These are phyloP conservation scores for Sylvia borin DNA, from an alignment of 2,797 vertebrate species.

Conservation along the genomic window DNA sequence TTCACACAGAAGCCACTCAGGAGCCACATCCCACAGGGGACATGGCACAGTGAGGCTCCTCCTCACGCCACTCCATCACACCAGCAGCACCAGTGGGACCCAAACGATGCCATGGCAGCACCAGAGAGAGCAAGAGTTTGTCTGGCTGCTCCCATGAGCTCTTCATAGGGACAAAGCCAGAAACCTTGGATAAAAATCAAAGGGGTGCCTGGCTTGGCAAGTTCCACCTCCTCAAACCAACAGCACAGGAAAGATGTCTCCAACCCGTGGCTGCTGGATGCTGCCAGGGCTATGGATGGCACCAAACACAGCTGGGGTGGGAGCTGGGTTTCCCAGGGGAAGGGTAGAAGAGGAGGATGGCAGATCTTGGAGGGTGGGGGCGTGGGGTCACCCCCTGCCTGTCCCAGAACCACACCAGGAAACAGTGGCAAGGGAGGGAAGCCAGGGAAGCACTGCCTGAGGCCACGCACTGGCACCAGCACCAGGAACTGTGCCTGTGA, in stretches of 20 bases:
- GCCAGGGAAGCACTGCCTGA: neutral
- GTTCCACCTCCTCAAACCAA: neutral
- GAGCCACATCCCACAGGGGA: accelerated
- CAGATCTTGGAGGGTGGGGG: neutral
- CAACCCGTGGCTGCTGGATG: accelerated
- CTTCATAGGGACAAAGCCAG: neutral
- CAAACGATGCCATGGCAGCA: neutral
- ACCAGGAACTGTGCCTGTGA: neutral
- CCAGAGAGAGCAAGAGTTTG: neutral
- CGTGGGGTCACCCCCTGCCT: neutral
- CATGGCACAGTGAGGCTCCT: accelerated
- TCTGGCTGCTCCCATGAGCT: neutral
- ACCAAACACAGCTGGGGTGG: accelerated
- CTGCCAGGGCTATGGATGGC: neutral
- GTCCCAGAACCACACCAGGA: accelerated
- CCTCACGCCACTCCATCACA: neutral
- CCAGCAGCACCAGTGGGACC: neutral
- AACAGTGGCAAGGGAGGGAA: neutral
- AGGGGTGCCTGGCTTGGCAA: neutral
- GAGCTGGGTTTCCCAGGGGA: neutral
- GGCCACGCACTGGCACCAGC: neutral
- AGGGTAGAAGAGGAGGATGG: accelerated
- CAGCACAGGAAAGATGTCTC: neutral
- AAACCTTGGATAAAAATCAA: neutral
- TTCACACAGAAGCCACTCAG: neutral